These are phyloP conservation scores for Myotis pilosus DNA, from an alignment of 2,797 vertebrate species.

Conservation along the genomic window DNA sequence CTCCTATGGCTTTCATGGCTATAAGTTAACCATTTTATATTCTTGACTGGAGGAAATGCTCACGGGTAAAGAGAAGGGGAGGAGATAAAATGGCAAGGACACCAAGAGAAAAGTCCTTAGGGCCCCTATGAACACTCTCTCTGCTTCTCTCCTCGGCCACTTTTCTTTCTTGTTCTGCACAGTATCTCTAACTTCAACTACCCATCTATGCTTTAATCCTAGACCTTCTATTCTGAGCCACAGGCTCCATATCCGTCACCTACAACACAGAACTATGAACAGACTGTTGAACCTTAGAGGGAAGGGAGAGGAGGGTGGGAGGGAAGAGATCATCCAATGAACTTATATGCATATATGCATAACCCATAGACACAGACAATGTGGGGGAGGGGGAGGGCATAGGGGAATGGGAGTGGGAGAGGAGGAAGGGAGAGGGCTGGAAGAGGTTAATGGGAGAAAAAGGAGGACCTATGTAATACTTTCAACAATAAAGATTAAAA, in stretches of 20 bases:
- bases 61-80: not conserved
- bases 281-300: too few species aligned
- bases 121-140: not conserved
- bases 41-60: not conserved
- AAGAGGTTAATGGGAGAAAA: too few species aligned
- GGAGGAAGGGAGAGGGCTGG: too few species aligned
- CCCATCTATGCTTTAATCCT: not conserved
- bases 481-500: too few species aligned
- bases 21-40: not conserved
- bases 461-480: too few species aligned
- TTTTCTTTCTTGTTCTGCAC: not conserved
- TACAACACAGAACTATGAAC: not conserved
- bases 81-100: not conserved
- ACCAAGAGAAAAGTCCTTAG: too few species aligned
- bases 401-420: accelerated
- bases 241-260: not conserved
- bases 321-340: too few species aligned
- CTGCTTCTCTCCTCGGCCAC: not conserved
- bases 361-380: too few species aligned
- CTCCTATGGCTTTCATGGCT: not conserved
- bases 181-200: not conserved
- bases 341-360: too few species aligned
- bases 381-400: too few species aligned
- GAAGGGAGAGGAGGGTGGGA: too few species aligned
- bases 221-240: not conserved